Evolutionary conservation across 2,113 vertebrate genomes (phyloP).

Genomic region (Proteles cristata): DNA sequence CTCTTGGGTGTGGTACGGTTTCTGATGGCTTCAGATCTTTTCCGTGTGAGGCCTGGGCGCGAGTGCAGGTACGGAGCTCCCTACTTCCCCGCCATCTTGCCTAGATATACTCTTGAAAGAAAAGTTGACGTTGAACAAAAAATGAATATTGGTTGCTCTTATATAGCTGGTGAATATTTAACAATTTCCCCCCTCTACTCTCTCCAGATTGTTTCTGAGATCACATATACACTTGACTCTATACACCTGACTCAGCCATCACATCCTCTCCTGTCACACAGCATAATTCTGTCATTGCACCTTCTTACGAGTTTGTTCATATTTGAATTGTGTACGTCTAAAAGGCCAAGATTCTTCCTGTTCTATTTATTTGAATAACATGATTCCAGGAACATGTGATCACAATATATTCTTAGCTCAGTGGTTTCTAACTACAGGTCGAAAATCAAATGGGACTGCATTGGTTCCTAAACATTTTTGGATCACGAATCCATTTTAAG

Average conservation of each 20-base stretch:
- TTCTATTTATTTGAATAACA: background rate
- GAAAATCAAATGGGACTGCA: slow-evolving; percentile 27
- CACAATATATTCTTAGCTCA: slow-evolving; percentile 49
- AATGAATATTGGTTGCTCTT: background rate
- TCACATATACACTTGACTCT: background rate
- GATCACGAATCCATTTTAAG: slow-evolving; percentile 51
- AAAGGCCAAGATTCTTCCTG: background rate
- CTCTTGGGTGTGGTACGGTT: no score
- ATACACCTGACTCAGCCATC: background rate
- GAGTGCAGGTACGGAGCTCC: no score
- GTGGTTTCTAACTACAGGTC: slow-evolving; percentile 33
- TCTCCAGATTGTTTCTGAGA: background rate
- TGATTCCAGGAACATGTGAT: slow-evolving; percentile 55
- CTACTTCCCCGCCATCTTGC: no score
- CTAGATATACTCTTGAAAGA: background rate
- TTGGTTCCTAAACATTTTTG: slow-evolving; percentile 48
- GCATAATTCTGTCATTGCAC: background rate
- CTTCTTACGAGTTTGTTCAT: background rate
- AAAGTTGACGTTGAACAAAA: slow-evolving; percentile 17
- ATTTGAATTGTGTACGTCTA: background rate
- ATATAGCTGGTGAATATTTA: background rate
- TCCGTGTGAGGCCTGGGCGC: no score
- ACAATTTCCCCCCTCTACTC: background rate
- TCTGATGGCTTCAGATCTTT: no score
- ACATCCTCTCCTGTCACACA: background rate